Evolutionary conservation across 2,888 invertebrate species (phyloP).

Genomic region (Dascillus cervinus): DNA sequence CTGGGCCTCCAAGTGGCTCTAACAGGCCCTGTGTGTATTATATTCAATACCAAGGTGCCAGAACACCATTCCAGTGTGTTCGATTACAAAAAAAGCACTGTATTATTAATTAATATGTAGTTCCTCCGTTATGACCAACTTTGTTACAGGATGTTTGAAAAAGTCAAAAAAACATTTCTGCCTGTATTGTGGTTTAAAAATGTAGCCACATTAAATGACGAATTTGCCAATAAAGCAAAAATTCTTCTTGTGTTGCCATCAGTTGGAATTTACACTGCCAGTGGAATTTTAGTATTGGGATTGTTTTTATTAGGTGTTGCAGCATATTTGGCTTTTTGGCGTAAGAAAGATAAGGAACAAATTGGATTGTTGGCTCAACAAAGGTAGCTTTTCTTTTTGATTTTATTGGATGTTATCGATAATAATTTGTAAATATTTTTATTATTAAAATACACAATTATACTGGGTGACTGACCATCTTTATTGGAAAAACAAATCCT

Average conservation of each 20-base stretch:
- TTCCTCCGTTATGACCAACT: background rate
- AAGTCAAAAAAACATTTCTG: constrained; percentile 49
- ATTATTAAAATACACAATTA: too few species aligned
- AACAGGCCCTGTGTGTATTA: too few species aligned
- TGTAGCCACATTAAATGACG: constrained; percentile 50
- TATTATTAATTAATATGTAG: background rate
- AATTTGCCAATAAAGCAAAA: constrained; percentile 50
- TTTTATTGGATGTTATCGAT: too few species aligned
- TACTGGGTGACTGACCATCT: too few species aligned
- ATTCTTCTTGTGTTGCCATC: constrained; percentile 47
- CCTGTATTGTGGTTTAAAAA: constrained; percentile 76
- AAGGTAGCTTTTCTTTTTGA: too few species aligned
- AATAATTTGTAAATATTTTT: too few species aligned
- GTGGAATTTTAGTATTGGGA: constrained; percentile 46
- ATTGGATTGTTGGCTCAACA: background rate
- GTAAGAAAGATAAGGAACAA: background rate
- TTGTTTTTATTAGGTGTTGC: constrained; percentile 24
- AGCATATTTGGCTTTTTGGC: background rate
- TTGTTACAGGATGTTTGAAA: constrained; percentile 48
- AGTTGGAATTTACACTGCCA: constrained; percentile 49
- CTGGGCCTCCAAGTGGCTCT: too few species aligned
- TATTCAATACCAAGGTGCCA: constrained; percentile 3
- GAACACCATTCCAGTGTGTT: constrained; percentile 7
- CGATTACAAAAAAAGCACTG: constrained; percentile 7
- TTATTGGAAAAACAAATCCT: too few species aligned